Evolutionary conservation across 2,797 vertebrate species (phyloP).

Genomic region (Anomalospiza imberbis): DNA sequence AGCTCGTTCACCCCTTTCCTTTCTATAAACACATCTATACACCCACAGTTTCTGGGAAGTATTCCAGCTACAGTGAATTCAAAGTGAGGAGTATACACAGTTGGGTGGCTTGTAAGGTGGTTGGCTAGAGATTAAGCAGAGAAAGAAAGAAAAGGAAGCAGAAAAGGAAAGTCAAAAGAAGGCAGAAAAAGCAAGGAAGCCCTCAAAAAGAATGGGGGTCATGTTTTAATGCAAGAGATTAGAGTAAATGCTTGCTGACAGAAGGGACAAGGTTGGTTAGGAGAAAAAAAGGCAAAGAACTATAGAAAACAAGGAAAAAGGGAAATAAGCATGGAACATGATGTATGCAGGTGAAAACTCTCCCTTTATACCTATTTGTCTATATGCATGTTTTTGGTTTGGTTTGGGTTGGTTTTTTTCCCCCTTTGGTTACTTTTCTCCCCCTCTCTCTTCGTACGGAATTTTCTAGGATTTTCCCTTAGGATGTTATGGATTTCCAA

Average conservation of each 20-base stretch:
- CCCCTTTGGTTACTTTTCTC: rapidly evolving
- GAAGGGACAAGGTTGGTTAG: neutral
- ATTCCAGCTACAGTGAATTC: constrained; percentile 48
- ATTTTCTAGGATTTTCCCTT: neutral
- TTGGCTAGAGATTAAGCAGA: constrained; percentile 13
- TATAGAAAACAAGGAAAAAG: neutral
- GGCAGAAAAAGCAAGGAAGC: neutral
- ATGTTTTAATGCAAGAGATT: neutral
- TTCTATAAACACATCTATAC: constrained; percentile 38
- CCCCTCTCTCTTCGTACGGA: neutral
- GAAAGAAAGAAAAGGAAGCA: neutral
- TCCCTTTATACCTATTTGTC: neutral
- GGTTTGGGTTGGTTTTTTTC: neutral
- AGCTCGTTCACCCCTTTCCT: constrained; percentile 25
- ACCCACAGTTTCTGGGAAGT: constrained; percentile 58
- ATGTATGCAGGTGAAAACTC: neutral
- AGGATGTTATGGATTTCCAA: neutral
- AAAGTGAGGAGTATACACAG: constrained; percentile 22
- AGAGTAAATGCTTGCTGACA: neutral
- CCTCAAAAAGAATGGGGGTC: neutral
- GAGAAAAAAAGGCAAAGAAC: neutral
- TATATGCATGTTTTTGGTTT: rapidly evolving
- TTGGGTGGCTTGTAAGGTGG: constrained; percentile 26
- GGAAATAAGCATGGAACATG: neutral
- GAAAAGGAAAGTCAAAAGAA: constrained; percentile 16